Conservation (phyloP, 37 sponge, comb jelly and placozoan genomes). For the Beroe forskalii region DNA sequence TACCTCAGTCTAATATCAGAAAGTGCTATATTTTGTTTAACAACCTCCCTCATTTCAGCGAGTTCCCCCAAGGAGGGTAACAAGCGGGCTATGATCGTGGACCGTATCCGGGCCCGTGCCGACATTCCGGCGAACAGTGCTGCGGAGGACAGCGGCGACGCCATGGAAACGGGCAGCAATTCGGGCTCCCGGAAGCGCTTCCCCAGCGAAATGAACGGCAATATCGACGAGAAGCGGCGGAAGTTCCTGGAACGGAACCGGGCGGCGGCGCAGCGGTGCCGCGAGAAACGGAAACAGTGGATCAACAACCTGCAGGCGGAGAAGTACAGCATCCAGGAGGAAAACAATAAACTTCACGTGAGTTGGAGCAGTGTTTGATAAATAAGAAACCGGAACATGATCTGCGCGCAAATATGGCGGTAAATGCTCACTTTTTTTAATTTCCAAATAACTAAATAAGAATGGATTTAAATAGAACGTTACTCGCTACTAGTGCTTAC, state of each 20-base stretch:
- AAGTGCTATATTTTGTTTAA: no score
- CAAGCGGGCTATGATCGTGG: not conserved
- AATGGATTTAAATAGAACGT: no score
- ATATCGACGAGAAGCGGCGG: slow-evolving; percentile 57
- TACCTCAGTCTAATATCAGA: no score
- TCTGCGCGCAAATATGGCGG: no score
- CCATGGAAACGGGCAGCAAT: no score
- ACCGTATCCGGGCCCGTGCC: not conserved
- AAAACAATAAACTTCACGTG: slow-evolving; percentile 48
- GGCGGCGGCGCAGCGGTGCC: slow-evolving; percentile 53
- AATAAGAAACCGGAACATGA: no score
- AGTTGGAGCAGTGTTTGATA: not conserved
- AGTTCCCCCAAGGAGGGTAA: slow-evolving; percentile 22
- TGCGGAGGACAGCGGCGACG: not conserved
- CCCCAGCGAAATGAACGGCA: slow-evolving; percentile 44
- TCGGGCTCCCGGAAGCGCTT: not conserved
- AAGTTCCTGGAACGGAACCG: slow-evolving; percentile 54
- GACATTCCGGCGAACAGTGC: not conserved
- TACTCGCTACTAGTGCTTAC: no score
- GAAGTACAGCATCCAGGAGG: slow-evolving; percentile 29
- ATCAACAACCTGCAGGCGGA: slow-evolving; percentile 62
- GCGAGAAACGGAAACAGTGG: slow-evolving; percentile 63
- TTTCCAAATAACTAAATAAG: no score
- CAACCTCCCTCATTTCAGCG: slow-evolving; percentile 49
- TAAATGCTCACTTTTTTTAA: no score